Base-by-base conservation (phyloP, 2,888 invertebrate genomes). In the Epinotia bilunana region DNA sequence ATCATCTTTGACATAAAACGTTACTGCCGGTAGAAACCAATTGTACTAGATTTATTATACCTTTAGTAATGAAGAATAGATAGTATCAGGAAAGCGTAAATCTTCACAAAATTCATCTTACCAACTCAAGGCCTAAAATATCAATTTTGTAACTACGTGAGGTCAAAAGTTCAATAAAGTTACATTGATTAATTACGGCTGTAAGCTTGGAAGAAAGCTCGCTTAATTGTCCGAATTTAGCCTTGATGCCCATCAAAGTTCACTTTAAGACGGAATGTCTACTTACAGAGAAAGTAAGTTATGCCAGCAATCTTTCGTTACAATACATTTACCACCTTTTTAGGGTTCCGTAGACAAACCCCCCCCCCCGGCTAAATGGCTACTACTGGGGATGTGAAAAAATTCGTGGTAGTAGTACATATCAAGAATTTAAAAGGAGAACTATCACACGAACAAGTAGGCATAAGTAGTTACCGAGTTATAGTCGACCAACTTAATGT, bases 171-270 rank as follows among this genome's bases (percentile, higher is more conserved):
- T 61, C 60, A 55, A 53, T 58, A 67, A 74, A 74, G 72, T 72
- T 75, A 72, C 68, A 60, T 71, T 76, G 77, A 77, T 77, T 72
- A 77, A 77, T 77, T 72, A 62, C 53, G 64, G n/a, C 28, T 60
- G 73, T 77, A 60, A 64, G 69, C 67, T 57, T 12, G 58, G 76
- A 72, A 72, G 72, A 69, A 72, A 69, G 69, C 73, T 63, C 46
- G 68, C 63, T 73, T 76, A 73, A 62, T 72, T 75, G 62, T 62
- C 46, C 7, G 62, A 75, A 67, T 75, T 75, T 62, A 7, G 12
- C 20, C 46, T 55, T 67, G 72, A 72, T 62, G 72, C 61, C 65
- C 18, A 72, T 69, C 63, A 67, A 65, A 74, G 63, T 60, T 60
- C 23, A 61, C 53, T 58, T 69, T 53, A 13, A 23, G 18, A 28